Base-by-base conservation (phyloP, 2,888 invertebrate genomes). In the Polia nebulosa region DNA sequence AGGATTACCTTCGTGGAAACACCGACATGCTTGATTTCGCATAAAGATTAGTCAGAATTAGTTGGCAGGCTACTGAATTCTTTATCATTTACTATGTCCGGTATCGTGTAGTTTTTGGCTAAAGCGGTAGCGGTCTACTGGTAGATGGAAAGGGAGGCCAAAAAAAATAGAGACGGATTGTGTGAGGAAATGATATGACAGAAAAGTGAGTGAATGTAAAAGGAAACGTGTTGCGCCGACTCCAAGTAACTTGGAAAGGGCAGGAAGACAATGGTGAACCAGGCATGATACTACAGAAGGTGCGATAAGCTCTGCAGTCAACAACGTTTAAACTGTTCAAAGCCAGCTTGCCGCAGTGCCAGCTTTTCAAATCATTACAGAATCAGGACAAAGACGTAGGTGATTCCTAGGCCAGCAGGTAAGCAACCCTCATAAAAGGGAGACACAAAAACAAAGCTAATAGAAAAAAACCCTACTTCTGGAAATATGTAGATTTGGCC, bases 1-100 rank as follows among this genome's bases (percentile, higher is more conserved):
- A 71, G 45, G 39, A 39, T 47, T 58, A 39, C 25, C 25, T 67
- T 58, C 36, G 22, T 13, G 29, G 67, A 71, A 71, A 20, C 36
- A 58, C n/a, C 36, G 59, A n/a, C 36, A 25, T 22, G n/a, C 36
- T 67, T 39, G 47, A 58, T 59, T 71, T 47, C 17, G 2, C 17
- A 20, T 4, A 25, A 8, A 36, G 29, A 71, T 71, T 71, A 71
- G 20, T 45, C 25, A 47, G 72, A 47, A 32, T 59, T 59, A 45
- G 59, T 39, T 39, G 9, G 67, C 36, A 29, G 3, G 11, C 15
- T 45, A 36, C 29, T 70, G 20, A 58, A 71, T 58, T 36, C 2
- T 47, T 20, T 17, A 22, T 6, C n/a, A 67, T 71, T 34, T 20
- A 5, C 34, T 36, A 34, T 63, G 32, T 32, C n/a, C 11, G 8